Percentiles rank a stretch among this genome's conserved stretches.
These are phyloP conservation scores for Papilio xuthus DNA, from an alignment of 1,140 invertebrate species.

Conservation along the genomic window DNA sequence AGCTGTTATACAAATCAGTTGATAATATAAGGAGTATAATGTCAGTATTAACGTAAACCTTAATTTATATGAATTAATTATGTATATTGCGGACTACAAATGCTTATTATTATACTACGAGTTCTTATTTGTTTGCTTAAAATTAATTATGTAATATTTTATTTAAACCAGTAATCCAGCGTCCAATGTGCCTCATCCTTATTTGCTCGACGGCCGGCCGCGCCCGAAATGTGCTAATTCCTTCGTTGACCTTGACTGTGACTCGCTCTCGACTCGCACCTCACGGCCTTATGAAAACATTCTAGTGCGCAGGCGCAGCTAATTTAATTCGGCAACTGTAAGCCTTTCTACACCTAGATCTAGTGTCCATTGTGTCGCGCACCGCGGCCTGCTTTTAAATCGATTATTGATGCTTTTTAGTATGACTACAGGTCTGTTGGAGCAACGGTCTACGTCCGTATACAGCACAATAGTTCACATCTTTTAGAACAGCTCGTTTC, in stretches of 20 bases:
- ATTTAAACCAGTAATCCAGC: background rate
- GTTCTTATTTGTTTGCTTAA: too few species aligned
- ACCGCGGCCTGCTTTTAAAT: constrained; percentile 11
- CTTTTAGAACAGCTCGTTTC: background rate
- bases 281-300: background rate
- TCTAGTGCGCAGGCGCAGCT: constrained; percentile 5
- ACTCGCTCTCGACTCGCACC: background rate
- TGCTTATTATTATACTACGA: too few species aligned
- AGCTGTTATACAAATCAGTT: too few species aligned
- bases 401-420: constrained; percentile 20
- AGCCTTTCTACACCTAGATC: constrained; percentile 3
- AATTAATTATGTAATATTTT: too few species aligned
- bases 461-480: background rate
- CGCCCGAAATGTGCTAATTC: constrained; percentile 5
- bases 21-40: too few species aligned
- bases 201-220: background rate
- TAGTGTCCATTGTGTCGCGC: background rate
- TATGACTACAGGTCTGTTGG: background rate
- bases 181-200: background rate
- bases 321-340: background rate
- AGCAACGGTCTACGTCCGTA: background rate
- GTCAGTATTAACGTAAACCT: too few species aligned
- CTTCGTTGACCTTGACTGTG: constrained; percentile 1
- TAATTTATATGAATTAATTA: too few species aligned
- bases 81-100: too few species aligned